These are phyloP conservation scores for Narcine bancroftii DNA, from an alignment of 2,113 vertebrate genomes.

Conservation along the genomic window DNA sequence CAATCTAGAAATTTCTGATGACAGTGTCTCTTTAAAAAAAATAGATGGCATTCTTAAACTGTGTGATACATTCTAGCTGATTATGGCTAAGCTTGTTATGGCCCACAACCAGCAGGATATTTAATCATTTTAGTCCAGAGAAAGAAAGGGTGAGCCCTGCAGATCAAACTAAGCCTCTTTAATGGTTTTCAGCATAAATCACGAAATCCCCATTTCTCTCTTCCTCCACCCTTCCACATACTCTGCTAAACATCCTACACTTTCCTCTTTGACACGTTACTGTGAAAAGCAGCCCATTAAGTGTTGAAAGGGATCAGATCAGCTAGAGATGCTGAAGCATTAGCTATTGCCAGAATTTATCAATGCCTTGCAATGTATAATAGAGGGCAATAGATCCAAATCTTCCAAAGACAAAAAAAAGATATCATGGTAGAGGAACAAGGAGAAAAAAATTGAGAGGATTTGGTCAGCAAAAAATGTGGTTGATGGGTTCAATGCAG, in stretches of 20 bases:
- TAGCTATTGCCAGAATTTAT: too few species aligned
- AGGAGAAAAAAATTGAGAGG: too few species aligned
- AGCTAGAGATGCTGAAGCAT: background rate
- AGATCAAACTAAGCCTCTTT: slow-evolving; percentile 15
- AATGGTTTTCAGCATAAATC: slow-evolving; percentile 1
- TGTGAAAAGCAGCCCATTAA: slow-evolving; percentile 4
- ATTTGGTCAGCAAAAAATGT: too few species aligned
- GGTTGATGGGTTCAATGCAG: too few species aligned
- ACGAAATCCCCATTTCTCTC: background rate
- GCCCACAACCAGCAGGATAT: slow-evolving; percentile 5
- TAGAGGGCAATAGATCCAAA: too few species aligned
- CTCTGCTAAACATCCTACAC: background rate
- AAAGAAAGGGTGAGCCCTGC: background rate
- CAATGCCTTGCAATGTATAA: too few species aligned
- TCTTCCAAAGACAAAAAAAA: too few species aligned
- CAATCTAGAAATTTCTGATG: background rate
- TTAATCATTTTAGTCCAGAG: slow-evolving; percentile 22
- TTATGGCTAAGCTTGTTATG: slow-evolving; percentile 30
- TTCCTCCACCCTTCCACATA: background rate
- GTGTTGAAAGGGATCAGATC: background rate
- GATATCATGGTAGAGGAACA: too few species aligned
- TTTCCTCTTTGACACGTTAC: background rate
- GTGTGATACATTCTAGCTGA: background rate
- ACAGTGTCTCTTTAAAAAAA: slow-evolving; percentile 19
- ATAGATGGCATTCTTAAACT: slow-evolving; percentile 22